These are phyloP conservation scores for Oligia strigilis DNA, from an alignment of 2,888 invertebrate species.

Conservation along the genomic window DNA sequence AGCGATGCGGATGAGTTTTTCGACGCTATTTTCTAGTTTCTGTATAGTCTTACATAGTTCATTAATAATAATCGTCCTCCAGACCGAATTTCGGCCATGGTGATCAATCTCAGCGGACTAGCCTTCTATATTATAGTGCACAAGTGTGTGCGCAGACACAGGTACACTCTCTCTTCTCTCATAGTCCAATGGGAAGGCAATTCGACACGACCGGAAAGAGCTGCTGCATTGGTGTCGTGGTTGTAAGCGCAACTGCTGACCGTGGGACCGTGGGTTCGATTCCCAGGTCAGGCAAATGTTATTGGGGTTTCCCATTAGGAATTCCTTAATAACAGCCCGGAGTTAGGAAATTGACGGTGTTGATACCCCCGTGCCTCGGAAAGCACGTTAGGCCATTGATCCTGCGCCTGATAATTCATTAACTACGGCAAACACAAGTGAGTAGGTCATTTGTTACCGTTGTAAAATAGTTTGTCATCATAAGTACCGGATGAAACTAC, in stretches of 20 bases:
- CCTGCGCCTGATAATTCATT: neutral
- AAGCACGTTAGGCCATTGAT: neutral
- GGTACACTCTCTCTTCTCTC: no score
- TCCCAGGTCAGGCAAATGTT: neutral
- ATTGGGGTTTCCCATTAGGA: neutral
- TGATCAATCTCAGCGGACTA: no score
- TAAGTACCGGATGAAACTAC: constrained; percentile 12
- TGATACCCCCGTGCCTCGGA: neutral
- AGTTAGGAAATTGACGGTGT: no score
- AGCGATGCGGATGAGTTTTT: no score
- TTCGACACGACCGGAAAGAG: neutral
- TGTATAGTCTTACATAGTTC: neutral
- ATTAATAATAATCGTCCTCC: neutral
- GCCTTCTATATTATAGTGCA: no score
- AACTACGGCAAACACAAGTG: neutral
- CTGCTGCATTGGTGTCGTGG: neutral
- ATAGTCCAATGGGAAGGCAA: neutral
- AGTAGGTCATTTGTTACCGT: neutral
- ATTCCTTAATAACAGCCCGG: neutral
- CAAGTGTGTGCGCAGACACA: no score
- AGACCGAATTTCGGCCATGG: no score
- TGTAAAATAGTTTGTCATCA: neutral
- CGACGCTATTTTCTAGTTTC: no score
- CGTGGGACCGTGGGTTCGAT: neutral
- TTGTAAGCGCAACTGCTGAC: neutral